phyloP scores from a whole-genome alignment of 2,797 vertebrate genomes.

The Microctenopoma steveboyesi region DNA sequence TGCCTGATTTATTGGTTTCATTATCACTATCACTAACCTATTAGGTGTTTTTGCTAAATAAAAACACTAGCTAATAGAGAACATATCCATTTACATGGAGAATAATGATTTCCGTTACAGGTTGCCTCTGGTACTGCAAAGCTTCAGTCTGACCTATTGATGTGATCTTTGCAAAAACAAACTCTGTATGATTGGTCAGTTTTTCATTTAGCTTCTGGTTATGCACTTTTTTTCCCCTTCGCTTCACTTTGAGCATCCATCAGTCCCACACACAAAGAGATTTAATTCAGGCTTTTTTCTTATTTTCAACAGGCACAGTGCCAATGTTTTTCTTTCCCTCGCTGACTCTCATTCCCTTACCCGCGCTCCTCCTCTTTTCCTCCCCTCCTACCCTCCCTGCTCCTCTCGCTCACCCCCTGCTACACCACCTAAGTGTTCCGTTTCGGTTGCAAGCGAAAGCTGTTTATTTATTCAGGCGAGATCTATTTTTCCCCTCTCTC shows the following conservation, averaged over 20 bases:
- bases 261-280: conserved; percentile 58
- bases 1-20: not conserved
- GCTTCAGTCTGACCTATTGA: conserved; percentile 30
- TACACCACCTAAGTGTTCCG: conserved; percentile 40
- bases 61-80: not conserved
- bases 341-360: conserved; percentile 50
- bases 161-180: conserved; percentile 24
- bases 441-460: conserved; percentile 39
- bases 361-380: conserved; percentile 2
- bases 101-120: conserved; percentile 6
- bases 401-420: conserved; percentile 1
- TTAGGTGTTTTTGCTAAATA: not conserved
- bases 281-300: conserved; percentile 33
- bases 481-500: conserved; percentile 38
- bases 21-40: not conserved
- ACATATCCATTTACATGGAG: not conserved
- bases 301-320: conserved; percentile 56
- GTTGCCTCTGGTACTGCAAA: conserved; percentile 13
- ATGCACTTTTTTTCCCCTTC: conserved; percentile 10
- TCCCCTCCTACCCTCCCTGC: not conserved
- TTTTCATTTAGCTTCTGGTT: conserved; percentile 30
- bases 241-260: conserved; percentile 58
- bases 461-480: conserved; percentile 67
- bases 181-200: conserved; percentile 32
- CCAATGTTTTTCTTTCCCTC: conserved; percentile 66